Evolutionary conservation across 2,113 vertebrate genomes (phyloP).

Genomic region (Anguilla japonica): DNA sequence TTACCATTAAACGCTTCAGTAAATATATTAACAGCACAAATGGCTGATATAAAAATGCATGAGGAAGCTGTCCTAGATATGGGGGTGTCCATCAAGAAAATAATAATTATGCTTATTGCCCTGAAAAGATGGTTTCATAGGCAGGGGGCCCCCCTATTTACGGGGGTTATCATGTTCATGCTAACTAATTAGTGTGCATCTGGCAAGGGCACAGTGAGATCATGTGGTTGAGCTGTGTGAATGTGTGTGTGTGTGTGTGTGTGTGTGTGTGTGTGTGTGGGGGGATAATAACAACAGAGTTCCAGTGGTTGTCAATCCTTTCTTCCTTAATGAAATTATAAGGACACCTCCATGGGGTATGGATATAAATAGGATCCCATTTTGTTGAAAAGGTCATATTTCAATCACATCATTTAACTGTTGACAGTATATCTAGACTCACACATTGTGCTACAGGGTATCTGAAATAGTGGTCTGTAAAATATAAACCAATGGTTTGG

Average conservation of each 20-base stretch:
- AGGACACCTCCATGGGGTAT: too few species aligned
- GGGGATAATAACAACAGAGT: too few species aligned
- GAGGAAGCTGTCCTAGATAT: not conserved
- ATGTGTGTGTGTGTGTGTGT: too few species aligned
- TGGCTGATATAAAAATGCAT: not conserved
- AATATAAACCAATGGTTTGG: not conserved
- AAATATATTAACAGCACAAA: not conserved
- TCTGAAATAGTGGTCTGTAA: not conserved
- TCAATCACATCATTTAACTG: not conserved
- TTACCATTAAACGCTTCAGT: not conserved
- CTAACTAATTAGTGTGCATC: too few species aligned
- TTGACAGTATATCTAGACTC: not conserved
- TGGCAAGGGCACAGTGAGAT: too few species aligned
- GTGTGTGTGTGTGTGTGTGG: too few species aligned
- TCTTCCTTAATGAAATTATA: too few species aligned
- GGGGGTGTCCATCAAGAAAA: not conserved
- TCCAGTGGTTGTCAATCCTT: too few species aligned
- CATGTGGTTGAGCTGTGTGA: too few species aligned
- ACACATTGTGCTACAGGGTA: not conserved
- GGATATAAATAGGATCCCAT: not conserved
- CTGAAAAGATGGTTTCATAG: not conserved
- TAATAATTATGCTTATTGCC: not conserved
- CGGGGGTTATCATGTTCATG: too few species aligned
- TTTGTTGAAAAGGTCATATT: not conserved
- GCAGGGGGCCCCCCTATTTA: too few species aligned